phyloP scores from a whole-genome alignment of 2,113 vertebrate species.

The Podilymbus podiceps region DNA sequence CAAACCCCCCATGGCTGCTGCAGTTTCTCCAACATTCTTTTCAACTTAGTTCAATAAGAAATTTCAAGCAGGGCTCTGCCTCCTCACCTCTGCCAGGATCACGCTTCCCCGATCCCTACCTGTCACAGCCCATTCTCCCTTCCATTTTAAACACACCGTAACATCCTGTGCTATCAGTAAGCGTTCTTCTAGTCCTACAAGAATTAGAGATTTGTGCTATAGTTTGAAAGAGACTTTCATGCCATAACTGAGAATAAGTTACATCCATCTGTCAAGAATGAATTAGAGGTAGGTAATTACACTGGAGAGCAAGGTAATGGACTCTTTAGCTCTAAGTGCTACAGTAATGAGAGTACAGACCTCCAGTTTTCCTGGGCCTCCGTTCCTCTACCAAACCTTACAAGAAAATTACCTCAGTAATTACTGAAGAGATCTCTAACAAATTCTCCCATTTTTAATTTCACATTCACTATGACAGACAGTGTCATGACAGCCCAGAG shows the following conservation, averaged over 20 bases:
- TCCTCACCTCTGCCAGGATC: not conserved
- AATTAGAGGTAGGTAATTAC: not conserved
- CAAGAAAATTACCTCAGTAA: not conserved
- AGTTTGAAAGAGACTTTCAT: not conserved
- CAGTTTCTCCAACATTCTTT: not conserved
- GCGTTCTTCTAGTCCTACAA: not conserved
- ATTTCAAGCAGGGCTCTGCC: not conserved
- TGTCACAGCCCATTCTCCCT: not conserved
- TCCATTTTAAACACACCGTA: not conserved
- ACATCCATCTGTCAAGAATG: not conserved
- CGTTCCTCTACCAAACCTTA: not conserved
- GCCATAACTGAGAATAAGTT: not conserved
- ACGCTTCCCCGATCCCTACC: not conserved
- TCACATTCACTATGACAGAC: not conserved
- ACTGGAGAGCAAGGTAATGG: not conserved
- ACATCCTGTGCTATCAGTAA: not conserved
- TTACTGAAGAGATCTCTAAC: not conserved
- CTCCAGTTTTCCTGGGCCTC: not conserved
- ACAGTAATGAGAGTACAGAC: not conserved
- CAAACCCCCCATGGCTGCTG: not conserved
- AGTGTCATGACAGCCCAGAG: not conserved
- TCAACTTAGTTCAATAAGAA: not conserved
- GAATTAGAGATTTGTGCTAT: not conserved
- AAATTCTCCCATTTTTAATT: not conserved
- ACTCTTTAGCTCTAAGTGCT: not conserved